A percentile compares a stretch with the other conserved stretches of the same genome.
Evolutionary conservation across 1,140 invertebrate species (phyloP).

Genomic region (Augochlora pura): DNA sequence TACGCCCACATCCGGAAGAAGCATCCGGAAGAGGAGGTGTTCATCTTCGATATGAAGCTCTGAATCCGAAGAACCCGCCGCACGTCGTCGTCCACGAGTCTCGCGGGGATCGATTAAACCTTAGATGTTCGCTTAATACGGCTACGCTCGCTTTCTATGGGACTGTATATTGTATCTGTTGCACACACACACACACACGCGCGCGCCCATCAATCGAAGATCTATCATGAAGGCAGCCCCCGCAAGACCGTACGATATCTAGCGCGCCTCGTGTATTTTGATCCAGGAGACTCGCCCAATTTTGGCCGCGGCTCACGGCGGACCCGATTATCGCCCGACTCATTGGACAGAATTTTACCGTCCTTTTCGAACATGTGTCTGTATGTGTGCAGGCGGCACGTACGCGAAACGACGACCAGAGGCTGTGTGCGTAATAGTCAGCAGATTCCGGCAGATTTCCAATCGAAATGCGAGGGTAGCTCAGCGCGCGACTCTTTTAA

Average conservation of each 20-base stretch:
- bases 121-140: slow-evolving; percentile 1
- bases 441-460: no score
- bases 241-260: background rate
- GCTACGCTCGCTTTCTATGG: slow-evolving; percentile 8
- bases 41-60: slow-evolving; percentile 66
- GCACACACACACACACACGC: background rate
- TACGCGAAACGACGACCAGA: no score
- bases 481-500: no score
- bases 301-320: no score
- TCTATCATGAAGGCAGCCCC: no score
- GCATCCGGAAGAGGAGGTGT: slow-evolving; percentile 68
- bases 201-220: background rate
- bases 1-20: slow-evolving; percentile 84
- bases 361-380: no score
- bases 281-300: background rate
- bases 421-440: no score
- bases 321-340: no score
- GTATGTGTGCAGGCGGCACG: no score
- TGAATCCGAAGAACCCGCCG: slow-evolving; percentile 15
- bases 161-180: background rate
- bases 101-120: background rate
- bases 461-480: no score
- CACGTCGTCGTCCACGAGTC: no score
- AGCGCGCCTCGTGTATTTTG: background rate
- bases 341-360: no score